phyloP scores from a whole-genome alignment of 2,888 invertebrate genomes.

The Eulithis prunata region DNA sequence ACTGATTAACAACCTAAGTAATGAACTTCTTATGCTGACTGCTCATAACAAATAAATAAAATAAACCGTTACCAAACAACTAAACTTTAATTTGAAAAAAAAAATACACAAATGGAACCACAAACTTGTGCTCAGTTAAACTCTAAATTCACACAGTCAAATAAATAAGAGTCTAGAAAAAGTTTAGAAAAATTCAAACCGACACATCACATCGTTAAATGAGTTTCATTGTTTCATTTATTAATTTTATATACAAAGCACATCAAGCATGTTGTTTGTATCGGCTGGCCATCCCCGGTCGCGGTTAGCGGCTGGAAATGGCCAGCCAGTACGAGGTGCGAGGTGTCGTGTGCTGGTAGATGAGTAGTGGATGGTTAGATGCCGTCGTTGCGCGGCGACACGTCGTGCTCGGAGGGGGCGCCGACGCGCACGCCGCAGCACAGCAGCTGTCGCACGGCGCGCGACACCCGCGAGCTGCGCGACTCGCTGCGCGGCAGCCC shows the following conservation, averaged over 20 bases:
- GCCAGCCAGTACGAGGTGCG: constrained; percentile 56
- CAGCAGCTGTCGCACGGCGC: constrained; percentile 70
- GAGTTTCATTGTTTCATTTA: constrained; percentile 42
- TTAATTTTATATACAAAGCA: constrained; percentile 68
- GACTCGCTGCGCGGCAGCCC: constrained; percentile 78
- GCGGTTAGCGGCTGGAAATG: constrained; percentile 51
- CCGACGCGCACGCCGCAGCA: constrained; percentile 72
- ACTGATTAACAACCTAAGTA: no score
- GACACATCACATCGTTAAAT: constrained; percentile 25
- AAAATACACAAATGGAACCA: constrained; percentile 36
- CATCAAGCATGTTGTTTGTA: constrained; percentile 44
- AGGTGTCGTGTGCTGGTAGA: constrained; percentile 27
- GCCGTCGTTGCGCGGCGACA: constrained; percentile 54
- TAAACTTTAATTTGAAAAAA: constrained; percentile 38
- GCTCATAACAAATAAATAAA: constrained; percentile 6
- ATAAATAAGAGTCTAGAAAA: constrained; percentile 35
- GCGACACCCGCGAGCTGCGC: constrained; percentile 66
- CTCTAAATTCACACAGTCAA: constrained; percentile 24
- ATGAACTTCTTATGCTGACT: background rate
- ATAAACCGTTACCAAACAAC: constrained; percentile 16
- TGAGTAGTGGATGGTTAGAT: constrained; percentile 50
- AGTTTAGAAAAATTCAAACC: constrained; percentile 28
- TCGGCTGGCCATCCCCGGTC: constrained; percentile 62
- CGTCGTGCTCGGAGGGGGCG: constrained; percentile 67
- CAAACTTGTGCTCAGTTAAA: constrained; percentile 25